These are phyloP conservation scores for Lochmaea crataegi DNA, from an alignment of 2,888 invertebrate species.

Conservation along the genomic window DNA sequence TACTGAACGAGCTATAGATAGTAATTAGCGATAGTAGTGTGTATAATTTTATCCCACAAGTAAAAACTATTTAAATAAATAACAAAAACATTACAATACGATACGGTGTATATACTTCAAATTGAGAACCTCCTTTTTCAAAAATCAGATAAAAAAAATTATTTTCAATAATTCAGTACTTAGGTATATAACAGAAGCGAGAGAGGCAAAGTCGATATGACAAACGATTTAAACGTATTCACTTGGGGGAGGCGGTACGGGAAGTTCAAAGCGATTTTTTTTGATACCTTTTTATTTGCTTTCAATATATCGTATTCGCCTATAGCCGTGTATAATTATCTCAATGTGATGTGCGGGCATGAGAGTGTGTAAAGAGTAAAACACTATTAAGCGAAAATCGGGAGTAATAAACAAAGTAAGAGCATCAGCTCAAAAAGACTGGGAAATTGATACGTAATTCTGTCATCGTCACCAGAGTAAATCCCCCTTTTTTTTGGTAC, in stretches of 20 bases:
- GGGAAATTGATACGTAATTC: conserved; percentile 59
- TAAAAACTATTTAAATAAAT: no score
- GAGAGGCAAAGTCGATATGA: not conserved
- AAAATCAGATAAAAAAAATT: no score
- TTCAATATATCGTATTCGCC: not conserved
- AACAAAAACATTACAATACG: no score
- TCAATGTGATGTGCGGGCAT: conserved; percentile 44
- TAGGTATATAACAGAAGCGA: not conserved
- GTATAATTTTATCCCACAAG: no score
- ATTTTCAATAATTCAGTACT: no score
- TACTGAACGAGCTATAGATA: no score
- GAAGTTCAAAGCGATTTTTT: conserved; percentile 15
- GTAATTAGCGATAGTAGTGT: no score
- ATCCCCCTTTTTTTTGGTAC: conserved; percentile 35
- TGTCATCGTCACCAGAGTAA: conserved; percentile 54
- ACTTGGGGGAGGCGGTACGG: not conserved
- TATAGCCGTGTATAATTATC: conserved; percentile 32
- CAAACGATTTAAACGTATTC: not conserved
- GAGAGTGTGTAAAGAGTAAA: conserved; percentile 47
- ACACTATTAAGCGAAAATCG: conserved; percentile 43
- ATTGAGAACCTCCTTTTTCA: no score
- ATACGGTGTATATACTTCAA: no score
- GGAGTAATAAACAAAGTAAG: conserved; percentile 49
- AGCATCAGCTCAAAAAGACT: conserved; percentile 56
- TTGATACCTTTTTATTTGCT: not conserved